Conservation (phyloP, 2,797 vertebrate genomes). For the Mallotus villosus region DNA sequence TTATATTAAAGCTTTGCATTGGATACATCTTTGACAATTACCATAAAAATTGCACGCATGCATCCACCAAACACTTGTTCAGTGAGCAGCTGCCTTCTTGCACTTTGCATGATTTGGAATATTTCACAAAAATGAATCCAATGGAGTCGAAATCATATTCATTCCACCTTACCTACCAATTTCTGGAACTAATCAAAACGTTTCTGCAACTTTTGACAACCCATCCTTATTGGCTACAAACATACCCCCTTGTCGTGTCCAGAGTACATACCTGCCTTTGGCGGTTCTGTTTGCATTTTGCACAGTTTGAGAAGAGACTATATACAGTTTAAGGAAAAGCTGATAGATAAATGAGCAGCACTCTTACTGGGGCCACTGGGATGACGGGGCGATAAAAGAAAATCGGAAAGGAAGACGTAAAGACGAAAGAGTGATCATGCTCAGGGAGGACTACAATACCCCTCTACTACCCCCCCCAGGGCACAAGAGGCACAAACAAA, state of each 20-base stretch:
- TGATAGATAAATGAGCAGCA: conserved; percentile 31
- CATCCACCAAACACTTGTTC: no score
- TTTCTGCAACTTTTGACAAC: no score
- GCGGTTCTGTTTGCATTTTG: conserved; percentile 12
- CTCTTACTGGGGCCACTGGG: conserved; percentile 13
- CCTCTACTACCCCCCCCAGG: background rate
- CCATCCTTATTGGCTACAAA: background rate
- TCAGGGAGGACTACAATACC: background rate
- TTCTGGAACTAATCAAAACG: no score
- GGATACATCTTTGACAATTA: conserved; percentile 9
- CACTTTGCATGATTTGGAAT: no score
- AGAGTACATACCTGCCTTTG: conserved; percentile 27
- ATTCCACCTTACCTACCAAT: no score
- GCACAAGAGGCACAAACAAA: conserved; percentile 27
- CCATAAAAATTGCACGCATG: conserved; percentile 38
- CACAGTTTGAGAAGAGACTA: background rate
- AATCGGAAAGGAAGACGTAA: conserved; percentile 12
- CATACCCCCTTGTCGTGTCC: background rate
- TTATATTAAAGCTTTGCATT: no score
- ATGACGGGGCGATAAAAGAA: conserved; percentile 20
- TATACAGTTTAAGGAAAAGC: conserved; percentile 2
- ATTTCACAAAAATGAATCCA: no score
- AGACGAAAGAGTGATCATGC: background rate
- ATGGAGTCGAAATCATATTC: no score
- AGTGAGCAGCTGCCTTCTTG: no score